Evolutionary conservation across 2,797 vertebrate species (phyloP), one percentile per base, ranked within the genome.

Genomic region (Psittacula derbiana): DNA sequence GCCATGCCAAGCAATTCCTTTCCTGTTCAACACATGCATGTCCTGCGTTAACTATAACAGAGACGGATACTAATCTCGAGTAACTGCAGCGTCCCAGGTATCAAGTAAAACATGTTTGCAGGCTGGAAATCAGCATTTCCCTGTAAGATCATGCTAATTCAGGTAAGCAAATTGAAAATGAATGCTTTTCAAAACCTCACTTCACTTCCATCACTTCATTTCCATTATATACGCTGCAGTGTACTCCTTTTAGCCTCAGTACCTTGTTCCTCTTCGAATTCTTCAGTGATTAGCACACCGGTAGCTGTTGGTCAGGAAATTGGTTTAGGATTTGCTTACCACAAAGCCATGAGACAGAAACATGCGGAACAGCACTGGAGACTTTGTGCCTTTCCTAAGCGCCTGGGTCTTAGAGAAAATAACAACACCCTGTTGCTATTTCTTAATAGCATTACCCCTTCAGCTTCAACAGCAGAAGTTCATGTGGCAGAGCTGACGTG

Each of bases 141-240:
- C n/a, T 60, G 3, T 15, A 46, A 47, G 12, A 4, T 58, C 33
- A 41, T 43, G 41, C 14, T 50, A 33, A 66, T 66, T 44, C n/a
- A 44, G 17, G 44, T 10, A 38, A 86, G 12, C 18, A 57, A 72
- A 47, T 33, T 33, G 49, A 60, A 87, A 87, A 80, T 4, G 17
- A 64, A 80, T 44, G n/a, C 41, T 65, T 73, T 78, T 44, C 8
- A 55, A 65, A 71, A 38, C 23, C 16, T 21, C 44, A 11, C 49
- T 52, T 38, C 10, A 8, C 13, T 85, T 47, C 46, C 36, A 43
- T 36, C 41, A 2, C 43, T 44, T 58, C 28, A 15, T 84, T 72
- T 27, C 82, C 40, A 28, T 66, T 36, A 4, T 16, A 23, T 6
- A 8, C 1, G 12, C 33, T 12, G 24, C 3, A 1, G 6, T 10